Evolutionary conservation across 1,140 invertebrate species (phyloP).

Genomic region (Trichonephila inaurata): DNA sequence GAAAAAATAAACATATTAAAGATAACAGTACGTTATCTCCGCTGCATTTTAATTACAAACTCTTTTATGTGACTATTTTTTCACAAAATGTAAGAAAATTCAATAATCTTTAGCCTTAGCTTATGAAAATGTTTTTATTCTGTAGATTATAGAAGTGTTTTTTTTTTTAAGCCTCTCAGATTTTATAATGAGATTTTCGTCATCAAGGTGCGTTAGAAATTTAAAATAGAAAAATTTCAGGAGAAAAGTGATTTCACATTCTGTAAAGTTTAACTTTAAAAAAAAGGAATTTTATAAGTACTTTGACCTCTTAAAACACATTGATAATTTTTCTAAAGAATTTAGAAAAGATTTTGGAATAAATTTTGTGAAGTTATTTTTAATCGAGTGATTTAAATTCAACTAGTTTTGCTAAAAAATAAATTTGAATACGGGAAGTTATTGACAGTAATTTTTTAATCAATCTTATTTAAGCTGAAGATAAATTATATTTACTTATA

Average conservation of each 20-base stretch:
- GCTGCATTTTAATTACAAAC: conserved; percentile 49
- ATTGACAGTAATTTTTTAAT: no score
- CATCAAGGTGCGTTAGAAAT: neutral
- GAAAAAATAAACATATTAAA: neutral
- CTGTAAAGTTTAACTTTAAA: neutral
- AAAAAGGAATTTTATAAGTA: neutral
- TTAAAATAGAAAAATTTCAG: neutral
- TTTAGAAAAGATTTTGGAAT: no score
- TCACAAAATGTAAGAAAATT: conserved; percentile 1
- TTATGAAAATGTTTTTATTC: conserved; percentile 20
- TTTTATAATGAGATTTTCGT: conserved; percentile 58
- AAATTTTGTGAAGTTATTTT: no score
- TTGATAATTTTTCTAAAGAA: neutral
- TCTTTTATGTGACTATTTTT: conserved; percentile 35
- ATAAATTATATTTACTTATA: no score
- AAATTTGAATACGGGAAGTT: no score
- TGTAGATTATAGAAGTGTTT: neutral
- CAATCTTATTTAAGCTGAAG: no score
- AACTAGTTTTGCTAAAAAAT: no score
- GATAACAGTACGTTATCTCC: neutral
- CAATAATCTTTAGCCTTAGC: conserved; percentile 44
- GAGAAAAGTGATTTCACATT: neutral
- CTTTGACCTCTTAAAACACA: neutral
- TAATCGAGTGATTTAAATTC: no score
- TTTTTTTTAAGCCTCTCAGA: neutral